phyloP scores from a whole-genome alignment of 2,888 invertebrate species.

The Trichacis sp. region DNA sequence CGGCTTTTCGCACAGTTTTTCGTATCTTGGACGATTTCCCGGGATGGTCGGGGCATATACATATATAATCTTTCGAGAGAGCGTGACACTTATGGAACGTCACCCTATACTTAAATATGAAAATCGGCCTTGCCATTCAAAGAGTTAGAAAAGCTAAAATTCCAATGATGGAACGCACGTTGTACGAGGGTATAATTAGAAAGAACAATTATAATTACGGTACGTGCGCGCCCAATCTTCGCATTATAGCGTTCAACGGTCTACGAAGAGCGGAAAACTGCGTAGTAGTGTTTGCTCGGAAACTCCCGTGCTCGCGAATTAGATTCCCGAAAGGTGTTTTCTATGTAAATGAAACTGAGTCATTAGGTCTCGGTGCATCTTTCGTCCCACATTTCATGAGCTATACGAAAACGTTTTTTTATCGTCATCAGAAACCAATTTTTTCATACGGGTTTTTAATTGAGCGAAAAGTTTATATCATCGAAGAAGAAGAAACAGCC shows the following conservation, averaged over 20 bases:
- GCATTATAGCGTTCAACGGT: conserved; percentile 13
- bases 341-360: not conserved
- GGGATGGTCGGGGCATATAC: no score
- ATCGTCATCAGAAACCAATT: no score
- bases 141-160: no score
- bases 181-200: conserved; percentile 49
- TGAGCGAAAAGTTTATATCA: no score
- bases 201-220: conserved; percentile 63
- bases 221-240: conserved; percentile 48
- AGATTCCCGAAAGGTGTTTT: conserved; percentile 1
- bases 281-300: conserved; percentile 5
- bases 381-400: not conserved
- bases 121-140: no score
- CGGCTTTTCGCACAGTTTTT: no score
- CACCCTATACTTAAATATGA: no score
- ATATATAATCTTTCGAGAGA: no score
- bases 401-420: not conserved
- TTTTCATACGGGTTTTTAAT: no score
- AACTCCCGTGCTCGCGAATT: not conserved
- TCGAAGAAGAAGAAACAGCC: no score
- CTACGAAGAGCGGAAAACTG: conserved; percentile 11
- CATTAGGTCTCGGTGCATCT: not conserved
- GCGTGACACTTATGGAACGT: no score
- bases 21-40: no score
- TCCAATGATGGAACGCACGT: conserved; percentile 1